Evolutionary conservation across 2,113 vertebrate genomes (phyloP).

Genomic region (Cacatua alba): DNA sequence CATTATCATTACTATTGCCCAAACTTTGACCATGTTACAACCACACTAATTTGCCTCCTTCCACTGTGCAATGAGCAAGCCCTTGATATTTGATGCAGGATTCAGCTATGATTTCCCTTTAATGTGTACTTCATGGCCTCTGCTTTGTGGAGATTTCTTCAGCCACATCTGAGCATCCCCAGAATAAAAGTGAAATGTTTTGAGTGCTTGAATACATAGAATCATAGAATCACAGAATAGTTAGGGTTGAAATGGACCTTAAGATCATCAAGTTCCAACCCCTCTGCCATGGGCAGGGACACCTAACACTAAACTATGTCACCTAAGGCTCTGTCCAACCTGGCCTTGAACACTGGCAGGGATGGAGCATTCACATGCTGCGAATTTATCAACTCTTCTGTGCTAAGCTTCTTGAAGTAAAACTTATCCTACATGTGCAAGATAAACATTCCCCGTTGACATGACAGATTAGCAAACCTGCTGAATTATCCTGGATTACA

Average conservation of each 20-base stretch:
- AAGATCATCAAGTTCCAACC: not conserved
- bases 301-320: not conserved
- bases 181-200: conserved; percentile 41
- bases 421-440: not conserved
- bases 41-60: not conserved
- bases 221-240: not conserved
- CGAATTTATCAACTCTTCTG: conserved; percentile 37
- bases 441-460: not conserved
- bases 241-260: not conserved
- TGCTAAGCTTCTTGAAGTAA: conserved; percentile 4
- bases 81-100: not conserved
- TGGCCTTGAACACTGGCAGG: not conserved
- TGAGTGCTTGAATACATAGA: not conserved
- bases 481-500: not conserved
- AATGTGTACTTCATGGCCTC: not conserved
- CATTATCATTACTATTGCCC: not conserved
- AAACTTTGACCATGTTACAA: not conserved
- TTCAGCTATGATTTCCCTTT: not conserved
- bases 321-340: not conserved
- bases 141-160: not conserved
- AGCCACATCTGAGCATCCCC: not conserved
- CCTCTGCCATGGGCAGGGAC: not conserved
- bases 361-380: not conserved
- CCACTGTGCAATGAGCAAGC: not conserved
- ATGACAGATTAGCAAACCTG: not conserved